These are phyloP conservation scores for Pelodiscus sinensis DNA, from an alignment of 2,113 vertebrate genomes.

Conservation along the genomic window DNA sequence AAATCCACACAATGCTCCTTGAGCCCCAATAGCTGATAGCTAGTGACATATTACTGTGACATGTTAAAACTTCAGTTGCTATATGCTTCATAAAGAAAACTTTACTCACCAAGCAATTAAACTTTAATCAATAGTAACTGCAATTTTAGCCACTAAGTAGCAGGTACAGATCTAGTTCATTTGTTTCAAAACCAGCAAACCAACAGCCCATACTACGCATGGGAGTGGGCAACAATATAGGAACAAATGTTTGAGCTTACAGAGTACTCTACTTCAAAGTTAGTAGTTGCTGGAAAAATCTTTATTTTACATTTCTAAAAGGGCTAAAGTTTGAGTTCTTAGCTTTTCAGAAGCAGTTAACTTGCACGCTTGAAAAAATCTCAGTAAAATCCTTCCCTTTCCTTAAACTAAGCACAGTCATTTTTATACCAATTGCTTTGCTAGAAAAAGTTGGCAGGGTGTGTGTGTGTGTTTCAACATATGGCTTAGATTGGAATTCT, in stretches of 20 bases:
- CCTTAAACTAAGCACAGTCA: constrained; percentile 34
- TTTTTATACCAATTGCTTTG: constrained; percentile 35
- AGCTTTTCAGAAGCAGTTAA: constrained; percentile 40
- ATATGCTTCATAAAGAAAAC: not conserved
- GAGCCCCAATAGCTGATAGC: not conserved
- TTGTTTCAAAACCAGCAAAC: constrained; percentile 11
- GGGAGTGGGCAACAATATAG: not conserved
- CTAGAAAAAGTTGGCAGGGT: constrained; percentile 15
- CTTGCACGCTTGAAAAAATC: constrained; percentile 34
- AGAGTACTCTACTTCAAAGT: constrained; percentile 26
- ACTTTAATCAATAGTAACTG: not conserved
- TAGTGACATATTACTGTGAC: not conserved
- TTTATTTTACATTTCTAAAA: constrained; percentile 35
- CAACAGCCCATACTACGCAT: constrained; percentile 1
- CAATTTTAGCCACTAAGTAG: not conserved
- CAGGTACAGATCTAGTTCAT: not conserved
- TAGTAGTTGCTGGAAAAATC: constrained; percentile 29
- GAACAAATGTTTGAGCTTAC: constrained; percentile 18
- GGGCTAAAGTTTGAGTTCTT: constrained; percentile 11
- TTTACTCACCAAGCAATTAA: not conserved
- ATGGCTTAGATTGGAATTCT: constrained; percentile 40
- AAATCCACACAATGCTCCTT: not conserved
- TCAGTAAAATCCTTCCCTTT: constrained; percentile 28
- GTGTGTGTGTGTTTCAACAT: not conserved
- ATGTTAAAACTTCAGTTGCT: constrained; percentile 3